Conservation (phyloP, 1,140 invertebrate species). For the Diorhabda sublineata region DNA sequence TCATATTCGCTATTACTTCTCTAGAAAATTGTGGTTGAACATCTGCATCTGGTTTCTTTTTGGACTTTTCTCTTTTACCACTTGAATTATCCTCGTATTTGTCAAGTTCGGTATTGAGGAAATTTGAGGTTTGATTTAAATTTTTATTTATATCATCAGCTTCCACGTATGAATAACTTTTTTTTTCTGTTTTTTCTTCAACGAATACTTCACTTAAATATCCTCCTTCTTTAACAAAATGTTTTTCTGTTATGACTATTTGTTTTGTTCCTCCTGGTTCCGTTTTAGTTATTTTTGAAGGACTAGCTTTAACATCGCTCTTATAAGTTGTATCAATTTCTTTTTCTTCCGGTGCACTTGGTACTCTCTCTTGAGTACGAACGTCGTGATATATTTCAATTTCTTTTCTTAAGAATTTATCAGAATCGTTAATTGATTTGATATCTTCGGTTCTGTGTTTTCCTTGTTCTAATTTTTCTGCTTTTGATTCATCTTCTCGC, state of each 20-base stretch:
- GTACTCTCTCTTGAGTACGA: conserved; percentile 11
- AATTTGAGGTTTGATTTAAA: conserved; percentile 27
- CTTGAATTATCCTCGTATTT: conserved; percentile 25
- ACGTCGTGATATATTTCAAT: conserved; percentile 29
- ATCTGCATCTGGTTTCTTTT: not conserved
- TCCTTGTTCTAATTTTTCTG: not conserved
- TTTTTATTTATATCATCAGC: conserved; percentile 10
- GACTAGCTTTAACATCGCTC: not conserved
- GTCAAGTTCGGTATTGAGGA: conserved; percentile 31
- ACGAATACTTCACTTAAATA: conserved; percentile 12
- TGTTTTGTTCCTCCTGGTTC: not conserved
- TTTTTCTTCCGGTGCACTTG: not conserved
- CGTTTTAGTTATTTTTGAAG: conserved; percentile 5
- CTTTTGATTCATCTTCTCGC: not conserved
- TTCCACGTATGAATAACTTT: not conserved
- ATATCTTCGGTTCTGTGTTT: conserved; percentile 4
- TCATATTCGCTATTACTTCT: conserved; percentile 15
- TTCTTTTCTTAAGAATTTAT: conserved; percentile 27
- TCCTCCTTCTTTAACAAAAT: conserved; percentile 11
- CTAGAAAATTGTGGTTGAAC: conserved; percentile 13
- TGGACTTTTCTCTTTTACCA: not conserved
- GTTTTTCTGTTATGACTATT: conserved; percentile 8
- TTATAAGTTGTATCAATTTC: not conserved
- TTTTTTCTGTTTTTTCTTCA: not conserved
- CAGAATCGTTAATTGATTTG: conserved; percentile 11